Base-by-base conservation (phyloP, 2,113 vertebrate genomes). In the Campylomormyrus numenius region DNA sequence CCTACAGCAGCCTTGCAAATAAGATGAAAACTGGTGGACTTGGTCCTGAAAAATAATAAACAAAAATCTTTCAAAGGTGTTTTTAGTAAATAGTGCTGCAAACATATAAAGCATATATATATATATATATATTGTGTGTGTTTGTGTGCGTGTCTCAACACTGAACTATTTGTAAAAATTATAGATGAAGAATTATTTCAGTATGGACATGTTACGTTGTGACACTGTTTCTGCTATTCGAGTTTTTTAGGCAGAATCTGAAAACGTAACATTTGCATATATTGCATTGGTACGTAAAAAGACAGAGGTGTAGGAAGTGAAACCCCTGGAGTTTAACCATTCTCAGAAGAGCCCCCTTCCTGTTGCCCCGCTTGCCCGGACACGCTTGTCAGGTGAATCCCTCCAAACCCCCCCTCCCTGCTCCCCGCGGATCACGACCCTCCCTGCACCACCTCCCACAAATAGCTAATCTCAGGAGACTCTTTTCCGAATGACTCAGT, bases 401-500 rank as follows among this genome's bases (percentile, higher is more conserved):
- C 74, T 19, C 15, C 74, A 80, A 17, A 19, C 35, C 39, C 35
- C 74, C 8, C 27, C 62, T 0, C 50, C 53, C 53, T 35, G 19
- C 66, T 87, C 50, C 74, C 66, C 31, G 10, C 17, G 46, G 89
- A 77, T 35, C 27, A 62, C 21, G 45, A 39, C 49, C 52, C 21
- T 80, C 46, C 48, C 48, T 15, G 85, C 45, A 56, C 19, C 24
- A 48, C 85, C 66, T 77, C 85, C 66, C 56, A 87, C 85, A 87
- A 46, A 70, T 80, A 56, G 13, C 35, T 35, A 24, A 56, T 80
- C 89, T 89, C 89, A 24, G 50, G 77, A 89, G 52, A 85, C 83
- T 2, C 9, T 24, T 89, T 49, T 39, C 50, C 58, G 21, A 31
- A 80, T 89, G 89, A 85, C 89, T 89, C 89, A 89, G 80, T 85